Conservation (phyloP, 23 tunicate species). For the Oikopleura dioica region DNA sequence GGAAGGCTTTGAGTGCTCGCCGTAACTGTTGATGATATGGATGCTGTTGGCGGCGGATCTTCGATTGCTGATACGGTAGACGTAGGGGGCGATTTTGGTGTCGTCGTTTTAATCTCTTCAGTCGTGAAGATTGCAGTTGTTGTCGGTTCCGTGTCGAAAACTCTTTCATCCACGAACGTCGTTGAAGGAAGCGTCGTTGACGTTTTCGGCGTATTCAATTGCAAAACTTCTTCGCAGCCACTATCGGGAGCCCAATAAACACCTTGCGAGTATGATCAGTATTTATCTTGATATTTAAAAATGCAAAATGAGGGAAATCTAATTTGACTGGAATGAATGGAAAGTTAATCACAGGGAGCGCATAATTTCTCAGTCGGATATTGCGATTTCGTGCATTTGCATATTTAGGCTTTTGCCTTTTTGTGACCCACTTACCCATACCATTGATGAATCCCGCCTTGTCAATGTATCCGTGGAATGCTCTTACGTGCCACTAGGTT, state of each 20-base stretch:
- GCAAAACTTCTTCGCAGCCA: not conserved
- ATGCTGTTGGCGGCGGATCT: not conserved
- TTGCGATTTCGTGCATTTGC: not conserved
- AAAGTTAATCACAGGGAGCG: not conserved
- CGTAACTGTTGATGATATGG: not conserved
- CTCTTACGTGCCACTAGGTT: not conserved
- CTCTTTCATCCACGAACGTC: not conserved
- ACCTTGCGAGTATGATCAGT: not conserved
- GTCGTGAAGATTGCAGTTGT: not conserved
- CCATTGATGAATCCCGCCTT: not conserved
- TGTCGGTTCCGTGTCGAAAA: not conserved
- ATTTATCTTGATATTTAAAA: not conserved
- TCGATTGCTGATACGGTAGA: not conserved
- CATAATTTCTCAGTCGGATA: not conserved
- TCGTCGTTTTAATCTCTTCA: not conserved
- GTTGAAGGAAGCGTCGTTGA: not conserved
- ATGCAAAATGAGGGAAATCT: not conserved
- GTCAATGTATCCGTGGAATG: not conserved
- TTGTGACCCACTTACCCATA: not conserved
- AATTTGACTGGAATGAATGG: too few relatives aligned
- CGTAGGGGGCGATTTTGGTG: not conserved
- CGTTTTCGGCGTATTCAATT: not conserved
- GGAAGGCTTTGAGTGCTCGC: too few relatives aligned
- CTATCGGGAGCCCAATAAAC: conserved; percentile 9
- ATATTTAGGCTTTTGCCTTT: not conserved